Evolutionary conservation across 2,797 vertebrate species (phyloP).

Genomic region (Huso huso): DNA sequence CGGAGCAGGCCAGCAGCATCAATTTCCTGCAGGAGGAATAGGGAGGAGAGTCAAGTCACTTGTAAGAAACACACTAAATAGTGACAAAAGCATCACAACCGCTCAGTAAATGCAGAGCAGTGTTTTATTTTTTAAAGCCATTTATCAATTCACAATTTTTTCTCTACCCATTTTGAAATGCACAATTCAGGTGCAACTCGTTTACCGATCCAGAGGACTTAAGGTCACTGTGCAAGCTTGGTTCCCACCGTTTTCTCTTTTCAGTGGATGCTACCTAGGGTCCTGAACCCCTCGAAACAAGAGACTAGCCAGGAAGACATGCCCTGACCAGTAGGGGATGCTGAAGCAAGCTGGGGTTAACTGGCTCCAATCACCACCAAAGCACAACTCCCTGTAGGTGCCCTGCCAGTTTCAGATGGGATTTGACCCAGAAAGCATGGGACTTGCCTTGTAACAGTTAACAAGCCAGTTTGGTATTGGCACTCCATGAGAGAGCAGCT

Average conservation of each 20-base stretch:
- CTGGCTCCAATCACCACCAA: background rate
- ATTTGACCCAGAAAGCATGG: background rate
- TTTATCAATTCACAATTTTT: no score
- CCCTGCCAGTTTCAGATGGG: background rate
- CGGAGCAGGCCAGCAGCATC: slow-evolving; percentile 81
- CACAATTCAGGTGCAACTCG: no score
- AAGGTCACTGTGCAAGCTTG: no score
- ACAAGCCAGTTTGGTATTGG: slow-evolving; percentile 87
- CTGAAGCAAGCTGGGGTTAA: background rate
- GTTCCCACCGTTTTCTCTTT: no score
- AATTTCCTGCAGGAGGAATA: slow-evolving; percentile 51
- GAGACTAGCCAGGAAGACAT: background rate
- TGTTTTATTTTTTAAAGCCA: no score
- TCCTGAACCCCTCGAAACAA: background rate
- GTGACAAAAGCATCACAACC: background rate
- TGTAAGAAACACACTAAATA: background rate
- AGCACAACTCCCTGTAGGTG: background rate
- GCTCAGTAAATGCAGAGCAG: background rate
- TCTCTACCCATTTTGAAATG: no score
- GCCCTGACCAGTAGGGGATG: background rate
- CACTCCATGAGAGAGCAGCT: slow-evolving; percentile 77
- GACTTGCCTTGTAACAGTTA: slow-evolving; percentile 80
- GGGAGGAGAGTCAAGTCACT: background rate
- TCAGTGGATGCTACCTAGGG: no score
- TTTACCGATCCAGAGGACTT: no score